Conservation (phyloP, 2,888 invertebrate species). For the Sarcophaga caerulescens region DNA sequence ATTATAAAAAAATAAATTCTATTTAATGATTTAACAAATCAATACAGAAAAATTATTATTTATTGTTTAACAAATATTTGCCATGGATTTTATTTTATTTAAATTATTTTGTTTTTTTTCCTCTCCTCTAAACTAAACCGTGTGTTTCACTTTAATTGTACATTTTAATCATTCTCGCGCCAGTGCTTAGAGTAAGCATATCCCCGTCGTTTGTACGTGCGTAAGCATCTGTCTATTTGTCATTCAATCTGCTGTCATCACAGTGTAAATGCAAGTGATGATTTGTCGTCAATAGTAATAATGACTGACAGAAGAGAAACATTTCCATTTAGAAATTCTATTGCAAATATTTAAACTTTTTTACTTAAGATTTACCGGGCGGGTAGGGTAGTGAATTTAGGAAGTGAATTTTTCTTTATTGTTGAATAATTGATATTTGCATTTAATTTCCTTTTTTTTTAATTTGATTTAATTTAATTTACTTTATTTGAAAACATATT, state of each 20-base stretch:
- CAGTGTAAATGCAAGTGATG: not conserved
- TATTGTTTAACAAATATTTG: conserved; percentile 44
- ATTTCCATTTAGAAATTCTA: too few relatives aligned
- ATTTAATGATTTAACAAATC: not conserved
- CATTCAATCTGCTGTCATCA: not conserved
- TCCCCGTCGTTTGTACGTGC: not conserved
- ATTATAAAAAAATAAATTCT: not conserved
- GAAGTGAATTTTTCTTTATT: too few relatives aligned
- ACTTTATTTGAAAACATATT: too few relatives aligned
- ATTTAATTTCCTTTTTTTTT: too few relatives aligned
- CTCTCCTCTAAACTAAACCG: too few relatives aligned
- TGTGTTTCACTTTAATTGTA: not conserved
- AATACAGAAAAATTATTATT: not conserved
- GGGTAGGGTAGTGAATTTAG: too few relatives aligned
- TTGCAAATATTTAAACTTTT: too few relatives aligned
- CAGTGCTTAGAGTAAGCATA: not conserved
- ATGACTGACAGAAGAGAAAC: too few relatives aligned
- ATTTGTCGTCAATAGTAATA: not conserved
- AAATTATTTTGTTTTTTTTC: not conserved
- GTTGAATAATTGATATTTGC: too few relatives aligned
- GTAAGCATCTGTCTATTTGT: not conserved
- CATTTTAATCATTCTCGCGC: not conserved
- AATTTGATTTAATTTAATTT: too few relatives aligned
- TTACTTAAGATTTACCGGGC: too few relatives aligned
- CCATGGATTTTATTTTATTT: not conserved